A percentile compares a stretch with the other conserved stretches of the same genome.
These are phyloP conservation scores for Andinoacara biseriatus DNA, from an alignment of 2,113 vertebrate genomes.

Conservation along the genomic window DNA sequence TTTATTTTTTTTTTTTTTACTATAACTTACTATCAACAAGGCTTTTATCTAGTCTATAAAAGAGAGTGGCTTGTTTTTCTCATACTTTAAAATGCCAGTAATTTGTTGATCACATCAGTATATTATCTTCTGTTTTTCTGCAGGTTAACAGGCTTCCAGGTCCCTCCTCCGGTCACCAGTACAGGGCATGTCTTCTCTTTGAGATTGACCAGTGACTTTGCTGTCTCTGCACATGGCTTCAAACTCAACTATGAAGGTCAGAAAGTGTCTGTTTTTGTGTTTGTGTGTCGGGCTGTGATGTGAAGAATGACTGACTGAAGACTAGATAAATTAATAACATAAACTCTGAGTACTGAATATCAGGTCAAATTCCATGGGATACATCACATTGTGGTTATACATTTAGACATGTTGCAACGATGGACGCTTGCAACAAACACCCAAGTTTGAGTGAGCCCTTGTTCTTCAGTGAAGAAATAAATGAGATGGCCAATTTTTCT, in stretches of 20 bases:
- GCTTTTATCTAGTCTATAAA: neutral
- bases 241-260: constrained; percentile 80
- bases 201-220: constrained; percentile 78
- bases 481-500: neutral
- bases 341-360: neutral
- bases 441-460: neutral
- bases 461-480: neutral
- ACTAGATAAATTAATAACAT: neutral
- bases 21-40: neutral
- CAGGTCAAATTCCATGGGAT: neutral
- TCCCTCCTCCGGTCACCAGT: constrained; percentile 76
- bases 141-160: constrained; percentile 77
- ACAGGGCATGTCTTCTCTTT: constrained; percentile 76
- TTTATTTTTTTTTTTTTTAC: neutral
- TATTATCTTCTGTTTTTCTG: constrained; percentile 20
- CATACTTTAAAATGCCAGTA: neutral
- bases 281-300: neutral
- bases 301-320: neutral
- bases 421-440: neutral
- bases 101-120: constrained; percentile 1
- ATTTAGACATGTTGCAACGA: neutral
- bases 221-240: constrained; percentile 78
- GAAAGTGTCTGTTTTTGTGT: constrained; percentile 14
- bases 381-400: neutral
- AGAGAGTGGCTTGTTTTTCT: neutral